phyloP scores from a whole-genome alignment of 2,797 vertebrate species.

The Ptychadena robeensis region DNA sequence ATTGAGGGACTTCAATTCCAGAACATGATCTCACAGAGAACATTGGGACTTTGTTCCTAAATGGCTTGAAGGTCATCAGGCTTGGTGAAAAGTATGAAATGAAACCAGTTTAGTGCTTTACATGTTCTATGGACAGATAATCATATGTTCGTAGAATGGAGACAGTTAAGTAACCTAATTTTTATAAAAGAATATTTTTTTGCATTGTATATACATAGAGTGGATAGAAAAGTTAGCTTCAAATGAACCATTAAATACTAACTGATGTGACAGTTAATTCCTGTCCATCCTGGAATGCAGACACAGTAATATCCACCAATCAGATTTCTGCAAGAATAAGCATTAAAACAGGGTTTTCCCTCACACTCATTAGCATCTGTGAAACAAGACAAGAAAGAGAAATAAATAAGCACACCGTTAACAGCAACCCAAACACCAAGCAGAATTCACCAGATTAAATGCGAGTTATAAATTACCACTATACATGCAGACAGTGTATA shows the following conservation, averaged over 20 bases:
- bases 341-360: conserved; percentile 91
- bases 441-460: conserved; percentile 67
- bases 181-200: too few relatives aligned
- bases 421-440: conserved; percentile 71
- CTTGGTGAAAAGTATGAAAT: not conserved
- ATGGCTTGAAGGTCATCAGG: not conserved
- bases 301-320: conserved; percentile 98
- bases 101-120: not conserved
- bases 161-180: not conserved
- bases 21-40: not conserved
- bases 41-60: not conserved
- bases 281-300: conserved; percentile 95
- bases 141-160: not conserved
- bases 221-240: conserved; percentile 19
- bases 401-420: conserved; percentile 69
- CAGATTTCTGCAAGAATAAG: conserved; percentile 98
- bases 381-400: conserved; percentile 77
- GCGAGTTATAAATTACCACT: conserved; percentile 33
- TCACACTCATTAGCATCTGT: conserved; percentile 96
- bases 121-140: not conserved
- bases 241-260: conserved; percentile 79
- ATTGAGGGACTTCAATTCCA: not conserved
- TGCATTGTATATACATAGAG: not conserved
- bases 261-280: conserved; percentile 96
- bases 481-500: conserved; percentile 23